Percentiles rank a stretch among this genome's conserved stretches.
Evolutionary conservation across 2,113 vertebrate species (phyloP).

Genomic region (Penelope pileata): DNA sequence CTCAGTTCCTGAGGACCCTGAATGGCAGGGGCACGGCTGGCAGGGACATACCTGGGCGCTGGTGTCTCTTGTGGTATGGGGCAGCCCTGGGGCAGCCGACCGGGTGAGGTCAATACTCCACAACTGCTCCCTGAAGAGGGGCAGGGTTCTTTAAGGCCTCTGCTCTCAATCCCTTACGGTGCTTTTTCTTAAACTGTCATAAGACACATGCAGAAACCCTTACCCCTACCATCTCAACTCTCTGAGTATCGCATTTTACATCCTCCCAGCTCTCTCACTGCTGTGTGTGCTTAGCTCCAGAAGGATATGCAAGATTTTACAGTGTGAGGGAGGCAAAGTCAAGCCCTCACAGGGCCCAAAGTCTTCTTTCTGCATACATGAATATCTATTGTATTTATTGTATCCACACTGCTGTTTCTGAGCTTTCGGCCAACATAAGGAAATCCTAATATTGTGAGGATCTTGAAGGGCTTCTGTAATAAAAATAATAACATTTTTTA

Average conservation of each 20-base stretch:
- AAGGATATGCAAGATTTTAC: not conserved
- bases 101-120: not conserved
- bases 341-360: not conserved
- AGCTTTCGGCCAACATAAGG: not conserved
- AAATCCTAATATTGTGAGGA: not conserved
- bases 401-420: not conserved
- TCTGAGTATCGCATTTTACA: not conserved
- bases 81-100: not conserved
- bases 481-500: not conserved
- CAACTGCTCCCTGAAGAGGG: not conserved
- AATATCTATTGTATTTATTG: not conserved
- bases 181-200: not conserved
- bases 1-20: no score
- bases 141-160: not conserved
- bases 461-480: not conserved
- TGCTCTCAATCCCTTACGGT: rapidly evolving
- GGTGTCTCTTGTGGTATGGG: rapidly evolving
- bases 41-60: rapidly evolving
- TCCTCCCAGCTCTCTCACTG: not conserved
- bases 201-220: rapidly evolving
- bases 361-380: not conserved
- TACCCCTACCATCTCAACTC: not conserved
- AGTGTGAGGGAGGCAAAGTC: not conserved
- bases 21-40: not conserved
- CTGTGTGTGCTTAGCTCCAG: not conserved